These are phyloP conservation scores for Glaucomys volans DNA, from an alignment of 2,113 vertebrate genomes.

Conservation along the genomic window DNA sequence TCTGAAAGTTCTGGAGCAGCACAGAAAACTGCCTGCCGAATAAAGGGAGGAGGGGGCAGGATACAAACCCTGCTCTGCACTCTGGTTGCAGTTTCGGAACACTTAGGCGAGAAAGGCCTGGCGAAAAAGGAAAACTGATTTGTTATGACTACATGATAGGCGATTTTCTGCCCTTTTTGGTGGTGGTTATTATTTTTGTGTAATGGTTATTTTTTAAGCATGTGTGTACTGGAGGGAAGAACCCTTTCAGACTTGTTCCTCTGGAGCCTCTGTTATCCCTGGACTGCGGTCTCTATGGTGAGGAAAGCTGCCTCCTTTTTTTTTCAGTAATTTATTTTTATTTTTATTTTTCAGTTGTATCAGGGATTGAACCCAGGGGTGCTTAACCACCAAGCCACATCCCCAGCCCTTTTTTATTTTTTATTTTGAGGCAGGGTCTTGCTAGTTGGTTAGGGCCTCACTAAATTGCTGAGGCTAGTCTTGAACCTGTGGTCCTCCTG, in stretches of 20 bases:
- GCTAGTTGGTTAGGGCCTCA: too few species aligned
- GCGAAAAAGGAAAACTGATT: slow-evolving; percentile 51
- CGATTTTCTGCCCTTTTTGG: slow-evolving; percentile 47
- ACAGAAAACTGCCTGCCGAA: not conserved
- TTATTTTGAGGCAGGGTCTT: too few species aligned
- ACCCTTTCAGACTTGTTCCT: slow-evolving; percentile 18
- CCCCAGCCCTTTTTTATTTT: too few species aligned
- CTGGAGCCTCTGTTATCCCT: not conserved
- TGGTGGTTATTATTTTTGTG: slow-evolving; percentile 51
- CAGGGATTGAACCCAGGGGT: too few species aligned
- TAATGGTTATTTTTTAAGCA: slow-evolving; percentile 63
- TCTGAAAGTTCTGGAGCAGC: slow-evolving; percentile 6
- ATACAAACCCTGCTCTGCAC: not conserved
- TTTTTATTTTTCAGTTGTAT: too few species aligned
- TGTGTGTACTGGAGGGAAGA: not conserved
- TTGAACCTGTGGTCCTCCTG: too few species aligned
- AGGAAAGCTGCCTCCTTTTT: not conserved
- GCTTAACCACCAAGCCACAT: not conserved
- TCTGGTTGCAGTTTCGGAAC: slow-evolving; percentile 7
- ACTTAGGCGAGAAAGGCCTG: slow-evolving; percentile 59
- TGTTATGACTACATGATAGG: slow-evolving; percentile 47
- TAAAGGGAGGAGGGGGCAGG: not conserved
- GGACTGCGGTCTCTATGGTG: slow-evolving; percentile 17
- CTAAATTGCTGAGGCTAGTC: too few species aligned
- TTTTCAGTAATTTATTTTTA: too few species aligned